Evolutionary conservation across 2,797 vertebrate species (phyloP), one percentile per base, ranked within the genome.

Genomic region (Scarus forsteni): DNA sequence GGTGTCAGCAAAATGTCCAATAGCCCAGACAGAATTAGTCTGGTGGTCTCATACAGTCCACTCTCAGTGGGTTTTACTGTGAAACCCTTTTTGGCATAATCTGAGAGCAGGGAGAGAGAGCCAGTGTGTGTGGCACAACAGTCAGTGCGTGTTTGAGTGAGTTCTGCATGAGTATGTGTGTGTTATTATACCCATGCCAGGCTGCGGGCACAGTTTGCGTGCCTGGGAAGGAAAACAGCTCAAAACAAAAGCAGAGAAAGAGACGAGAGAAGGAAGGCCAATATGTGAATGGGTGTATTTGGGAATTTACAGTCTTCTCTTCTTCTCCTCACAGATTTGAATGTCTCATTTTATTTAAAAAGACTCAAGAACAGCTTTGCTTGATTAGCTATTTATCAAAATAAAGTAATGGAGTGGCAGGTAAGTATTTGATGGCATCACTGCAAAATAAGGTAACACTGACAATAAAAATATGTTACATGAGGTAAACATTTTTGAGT

Each of bases 211-310:
- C 7, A 71, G 74, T 38, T 79, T 82, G 72, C 71, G 73, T 90
- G 88, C 64, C 78, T 83, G 62, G 75, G 81, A 74, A 81, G 60
- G 61, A 66, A 84, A 87, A 80, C 64, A 81, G 83, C 71, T 81
- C 81, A 81, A 82, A 85, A 86, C 73, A 75, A 84, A 77, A 80
- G 73, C 73, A 56, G 70, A 46, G 45, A 46, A 11, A 14, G 14
- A 83, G 71, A 27, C 2, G 27, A 53, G 65, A 70, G 45, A 63
- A 36, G 66, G 46, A 64, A 36, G 54, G 79, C 53, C 72, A 75
- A 75, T 66, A 82, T 85, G 79, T 77, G 76, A 85, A 84, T 73
- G 72, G 70, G 83, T 77, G 82, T 75, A 70, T 83, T 81, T 54
- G 45, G 57, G 53, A 66, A 51, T 66, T 87, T 75, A 79, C 64